These are phyloP conservation scores for Whitmania pigra DNA, from an alignment of 1,140 invertebrate genomes.

Conservation along the genomic window DNA sequence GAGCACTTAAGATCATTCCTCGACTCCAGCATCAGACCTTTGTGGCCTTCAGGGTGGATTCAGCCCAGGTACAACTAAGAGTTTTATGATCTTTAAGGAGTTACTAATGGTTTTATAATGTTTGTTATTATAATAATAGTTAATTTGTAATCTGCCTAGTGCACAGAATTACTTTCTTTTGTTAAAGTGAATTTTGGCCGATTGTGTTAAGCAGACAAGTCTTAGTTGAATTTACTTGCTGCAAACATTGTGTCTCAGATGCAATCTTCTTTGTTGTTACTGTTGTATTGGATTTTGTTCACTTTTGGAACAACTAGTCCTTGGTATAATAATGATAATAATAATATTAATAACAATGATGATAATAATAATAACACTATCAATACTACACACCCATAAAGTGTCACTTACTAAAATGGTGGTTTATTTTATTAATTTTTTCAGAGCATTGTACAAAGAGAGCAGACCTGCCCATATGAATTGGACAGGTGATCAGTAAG, in stretches of 20 bases:
- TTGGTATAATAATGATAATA: no score
- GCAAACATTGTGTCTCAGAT: no score
- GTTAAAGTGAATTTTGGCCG: no score
- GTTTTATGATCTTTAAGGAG: background rate
- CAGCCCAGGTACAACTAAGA: slow-evolving; percentile 34
- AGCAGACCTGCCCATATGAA: slow-evolving; percentile 33
- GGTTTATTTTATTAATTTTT: slow-evolving; percentile 20
- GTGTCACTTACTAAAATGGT: background rate
- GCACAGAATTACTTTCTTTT: no score
- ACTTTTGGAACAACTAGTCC: background rate
- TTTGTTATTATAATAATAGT: no score
- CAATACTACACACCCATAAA: no score
- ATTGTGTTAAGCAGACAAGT: no score
- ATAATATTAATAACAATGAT: no score
- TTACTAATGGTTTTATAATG: background rate
- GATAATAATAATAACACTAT: no score
- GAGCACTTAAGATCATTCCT: slow-evolving; percentile 47
- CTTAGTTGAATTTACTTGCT: no score
- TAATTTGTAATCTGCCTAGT: no score
- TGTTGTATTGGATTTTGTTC: background rate
- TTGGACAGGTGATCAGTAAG: slow-evolving; percentile 29
- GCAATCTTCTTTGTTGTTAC: no score
- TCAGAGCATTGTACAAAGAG: slow-evolving; percentile 37
- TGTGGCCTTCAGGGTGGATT: slow-evolving; percentile 53
- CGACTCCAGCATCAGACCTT: slow-evolving; percentile 45